phyloP scores from a whole-genome alignment of 2,797 vertebrate genomes.

The Acanthurus leucopareius region DNA sequence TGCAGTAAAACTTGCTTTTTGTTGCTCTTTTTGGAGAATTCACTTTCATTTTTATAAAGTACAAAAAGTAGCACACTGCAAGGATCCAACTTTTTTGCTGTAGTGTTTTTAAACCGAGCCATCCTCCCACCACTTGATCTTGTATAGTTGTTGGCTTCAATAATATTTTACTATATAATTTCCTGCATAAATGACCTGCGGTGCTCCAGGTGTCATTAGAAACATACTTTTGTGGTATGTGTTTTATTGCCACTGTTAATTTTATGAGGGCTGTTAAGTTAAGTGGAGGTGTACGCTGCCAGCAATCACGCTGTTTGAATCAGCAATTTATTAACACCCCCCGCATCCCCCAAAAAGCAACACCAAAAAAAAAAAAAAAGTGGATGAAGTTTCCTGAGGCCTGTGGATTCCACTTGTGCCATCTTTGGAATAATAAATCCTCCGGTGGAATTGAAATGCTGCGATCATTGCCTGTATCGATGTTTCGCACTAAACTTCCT shows the following conservation, averaged over 20 bases:
- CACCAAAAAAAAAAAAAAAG: neutral
- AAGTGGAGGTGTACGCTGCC: conserved; percentile 81
- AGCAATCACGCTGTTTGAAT: conserved; percentile 77
- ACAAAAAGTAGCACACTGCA: neutral
- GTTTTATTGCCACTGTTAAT: conserved; percentile 85
- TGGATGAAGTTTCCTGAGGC: conserved; percentile 30
- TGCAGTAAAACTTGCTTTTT: neutral
- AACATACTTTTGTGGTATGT: conserved; percentile 82
- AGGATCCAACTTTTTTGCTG: neutral
- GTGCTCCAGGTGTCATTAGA: conserved; percentile 84
- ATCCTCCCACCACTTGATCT: conserved; percentile 2
- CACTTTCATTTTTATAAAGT: neutral
- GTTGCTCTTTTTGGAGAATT: neutral
- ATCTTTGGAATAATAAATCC: conserved; percentile 24
- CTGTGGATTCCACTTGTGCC: conserved; percentile 3
- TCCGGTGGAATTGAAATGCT: conserved; percentile 42
- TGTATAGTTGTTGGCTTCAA: conserved; percentile 63
- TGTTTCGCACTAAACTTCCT: conserved; percentile 50
- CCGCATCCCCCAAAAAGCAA: neutral
- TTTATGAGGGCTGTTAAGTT: conserved; percentile 83
- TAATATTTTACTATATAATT: conserved; percentile 84
- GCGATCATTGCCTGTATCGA: conserved; percentile 35
- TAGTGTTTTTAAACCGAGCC: conserved; percentile 8
- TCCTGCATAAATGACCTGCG: conserved; percentile 78
- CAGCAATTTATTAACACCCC: conserved; percentile 71